A percentile compares a stretch with the other conserved stretches of the same genome.
Conservation (phyloP, 2,113 vertebrate species). For the Menura novaehollandiae region DNA sequence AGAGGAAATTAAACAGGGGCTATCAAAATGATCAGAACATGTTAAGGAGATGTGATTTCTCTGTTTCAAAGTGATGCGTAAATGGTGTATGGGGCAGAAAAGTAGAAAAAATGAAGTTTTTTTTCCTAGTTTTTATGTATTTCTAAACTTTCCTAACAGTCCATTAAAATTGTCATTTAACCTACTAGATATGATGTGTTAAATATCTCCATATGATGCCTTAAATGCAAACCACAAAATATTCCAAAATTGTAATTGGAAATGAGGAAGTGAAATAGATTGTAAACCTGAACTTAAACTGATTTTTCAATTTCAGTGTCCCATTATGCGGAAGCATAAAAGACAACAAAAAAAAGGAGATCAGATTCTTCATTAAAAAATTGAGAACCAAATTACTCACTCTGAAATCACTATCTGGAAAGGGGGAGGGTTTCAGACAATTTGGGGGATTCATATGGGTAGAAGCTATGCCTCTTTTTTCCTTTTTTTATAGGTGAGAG, state of each 20-base stretch:
- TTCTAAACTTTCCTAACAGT: background rate
- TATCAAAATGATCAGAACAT: background rate
- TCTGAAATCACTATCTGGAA: background rate
- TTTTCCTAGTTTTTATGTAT: background rate
- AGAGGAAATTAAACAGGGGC: background rate
- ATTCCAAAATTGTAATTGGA: conserved; percentile 15
- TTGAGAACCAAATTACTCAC: background rate
- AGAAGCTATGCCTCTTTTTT: background rate
- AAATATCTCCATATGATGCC: background rate
- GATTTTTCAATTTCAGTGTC: conserved; percentile 21
- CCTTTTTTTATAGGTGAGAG: background rate
- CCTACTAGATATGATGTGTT: background rate
- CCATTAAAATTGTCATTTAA: background rate
- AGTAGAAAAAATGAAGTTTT: background rate
- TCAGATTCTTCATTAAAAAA: conserved; percentile 33
- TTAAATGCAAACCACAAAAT: conserved; percentile 22
- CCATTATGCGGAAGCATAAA: conserved; percentile 21
- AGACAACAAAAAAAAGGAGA: background rate
- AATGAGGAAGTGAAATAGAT: conserved; percentile 35
- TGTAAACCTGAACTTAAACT: conserved; percentile 28
- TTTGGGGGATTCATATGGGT: background rate
- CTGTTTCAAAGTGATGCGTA: background rate
- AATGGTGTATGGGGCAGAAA: background rate
- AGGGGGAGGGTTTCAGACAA: background rate
- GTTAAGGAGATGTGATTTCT: background rate